phyloP scores from a whole-genome alignment of 2,113 vertebrate genomes.

The Echinops telfairi region DNA sequence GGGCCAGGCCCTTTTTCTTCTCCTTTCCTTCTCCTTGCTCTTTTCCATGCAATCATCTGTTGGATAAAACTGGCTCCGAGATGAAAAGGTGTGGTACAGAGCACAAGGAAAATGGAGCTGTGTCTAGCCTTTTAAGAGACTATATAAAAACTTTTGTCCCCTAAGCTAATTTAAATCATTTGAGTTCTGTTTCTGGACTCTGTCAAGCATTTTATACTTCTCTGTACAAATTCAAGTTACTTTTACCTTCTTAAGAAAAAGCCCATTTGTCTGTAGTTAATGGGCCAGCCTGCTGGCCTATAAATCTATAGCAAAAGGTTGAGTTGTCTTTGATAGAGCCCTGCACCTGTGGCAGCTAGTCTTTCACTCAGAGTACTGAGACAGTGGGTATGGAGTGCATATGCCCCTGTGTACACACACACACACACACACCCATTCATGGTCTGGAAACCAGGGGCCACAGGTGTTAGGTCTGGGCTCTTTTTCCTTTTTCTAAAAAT shows the following conservation, averaged over 20 bases:
- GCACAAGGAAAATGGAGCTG: neutral
- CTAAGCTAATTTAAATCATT: constrained; percentile 21
- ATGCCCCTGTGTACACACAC: no score
- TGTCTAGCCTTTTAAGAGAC: constrained; percentile 17
- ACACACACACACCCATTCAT: no score
- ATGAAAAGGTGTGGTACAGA: constrained; percentile 36
- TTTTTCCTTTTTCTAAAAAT: no score
- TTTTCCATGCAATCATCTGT: neutral
- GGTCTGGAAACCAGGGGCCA: no score
- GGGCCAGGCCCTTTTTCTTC: neutral
- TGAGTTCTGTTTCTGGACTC: constrained; percentile 27
- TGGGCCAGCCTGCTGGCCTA: neutral
- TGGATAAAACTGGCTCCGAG: constrained; percentile 31
- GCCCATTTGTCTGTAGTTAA: neutral
- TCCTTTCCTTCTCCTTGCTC: neutral
- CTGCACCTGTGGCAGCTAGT: neutral
- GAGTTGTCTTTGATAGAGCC: constrained; percentile 12
- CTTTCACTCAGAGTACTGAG: neutral
- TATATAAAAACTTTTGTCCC: neutral
- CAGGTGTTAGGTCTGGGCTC: no score
- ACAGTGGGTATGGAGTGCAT: neutral
- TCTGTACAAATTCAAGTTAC: neutral
- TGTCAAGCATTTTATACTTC: neutral
- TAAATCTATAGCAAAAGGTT: neutral
- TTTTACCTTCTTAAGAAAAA: constrained; percentile 24